A percentile compares a stretch with the other conserved stretches of the same genome.
These are phyloP conservation scores for Scaeva pyrastri DNA, from an alignment of 2,888 invertebrate species.

Conservation along the genomic window DNA sequence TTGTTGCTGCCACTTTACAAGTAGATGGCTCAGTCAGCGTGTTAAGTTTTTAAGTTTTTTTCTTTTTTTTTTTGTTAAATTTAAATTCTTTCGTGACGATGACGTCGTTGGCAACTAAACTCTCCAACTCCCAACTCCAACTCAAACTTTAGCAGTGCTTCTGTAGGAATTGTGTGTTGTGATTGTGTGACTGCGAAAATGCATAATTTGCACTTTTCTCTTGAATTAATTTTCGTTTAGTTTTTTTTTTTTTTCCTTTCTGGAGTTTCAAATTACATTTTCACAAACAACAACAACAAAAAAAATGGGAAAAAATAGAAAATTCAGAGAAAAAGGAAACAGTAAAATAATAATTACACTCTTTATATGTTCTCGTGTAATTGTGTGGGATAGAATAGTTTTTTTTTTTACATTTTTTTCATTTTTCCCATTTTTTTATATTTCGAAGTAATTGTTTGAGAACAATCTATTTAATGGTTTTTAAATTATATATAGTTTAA, in stretches of 20 bases:
- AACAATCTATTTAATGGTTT: conserved; percentile 54
- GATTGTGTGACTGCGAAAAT: conserved; percentile 44
- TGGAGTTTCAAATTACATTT: conserved; percentile 51
- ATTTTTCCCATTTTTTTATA: neutral
- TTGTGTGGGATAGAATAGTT: conserved; percentile 26
- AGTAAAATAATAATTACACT: conserved; percentile 38
- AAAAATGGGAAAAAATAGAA: conserved; percentile 8
- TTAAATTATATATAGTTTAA: conserved; percentile 47
- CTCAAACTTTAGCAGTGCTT: too few species aligned
- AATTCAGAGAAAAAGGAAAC: neutral
- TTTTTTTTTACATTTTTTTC: neutral
- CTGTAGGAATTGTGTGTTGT: neutral
- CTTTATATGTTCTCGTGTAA: neutral
- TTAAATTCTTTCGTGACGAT: conserved; percentile 48
- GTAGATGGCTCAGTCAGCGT: conserved; percentile 32
- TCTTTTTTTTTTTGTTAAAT: too few species aligned
- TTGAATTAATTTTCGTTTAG: conserved; percentile 35
- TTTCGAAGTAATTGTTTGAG: conserved; percentile 39
- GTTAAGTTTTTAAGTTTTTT: conserved; percentile 54
- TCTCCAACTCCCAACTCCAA: too few species aligned
- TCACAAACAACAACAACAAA: neutral
- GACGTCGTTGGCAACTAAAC: conserved; percentile 33
- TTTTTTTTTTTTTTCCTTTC: neutral
- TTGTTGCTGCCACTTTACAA: neutral
- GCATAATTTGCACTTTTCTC: conserved; percentile 57